Evolutionary conservation across 2,888 invertebrate genomes (phyloP), one percentile per base, ranked within the genome.

Genomic region (Pantelozetes paolii): DNA sequence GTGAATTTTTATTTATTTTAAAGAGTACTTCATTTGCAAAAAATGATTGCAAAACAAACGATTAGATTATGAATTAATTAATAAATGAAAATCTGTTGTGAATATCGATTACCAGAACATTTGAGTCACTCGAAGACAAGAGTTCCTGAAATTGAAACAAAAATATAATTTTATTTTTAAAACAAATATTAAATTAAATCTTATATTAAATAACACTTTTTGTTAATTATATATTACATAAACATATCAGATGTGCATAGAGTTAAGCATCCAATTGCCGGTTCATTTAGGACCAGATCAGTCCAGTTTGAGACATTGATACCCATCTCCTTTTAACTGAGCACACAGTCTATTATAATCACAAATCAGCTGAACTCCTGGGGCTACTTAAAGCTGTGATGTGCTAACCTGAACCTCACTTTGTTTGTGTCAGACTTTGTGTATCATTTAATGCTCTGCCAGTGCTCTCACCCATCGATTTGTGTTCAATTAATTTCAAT

Each of bases 221-320:
- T n/a, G n/a, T n/a, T n/a, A n/a, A n/a, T n/a, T n/a, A n/a, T n/a
- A n/a, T n/a, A n/a, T n/a, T n/a, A n/a, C n/a, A n/a, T n/a, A n/a
- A n/a, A n/a, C 23, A 3, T 54, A 23, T 54, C 8, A 26, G 26
- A 62, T 32, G 11, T 8, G n/a, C n/a, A n/a, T n/a, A n/a, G n/a
- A 15, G 18, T n/a, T 32, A 18, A 62, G 32, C 13, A 9, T 62
- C 30, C 15, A n/a, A 62, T 30, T 30, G 62, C 62, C 6, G 62
- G 11, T n/a, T 18, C 28, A 30, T n/a, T 30, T n/a, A 15, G n/a
- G 62, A 62, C 62, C 62, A 62, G 62, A 13, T 62, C n/a, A 62
- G 32, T 30, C 62, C 32, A 62, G 62, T 62, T 62, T 30, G n/a
- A n/a, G 62, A n/a, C 30, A 62, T 62, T n/a, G 62, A 62, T 62